Conservation (phyloP, 2,113 vertebrate species). For the Strix aluco region DNA sequence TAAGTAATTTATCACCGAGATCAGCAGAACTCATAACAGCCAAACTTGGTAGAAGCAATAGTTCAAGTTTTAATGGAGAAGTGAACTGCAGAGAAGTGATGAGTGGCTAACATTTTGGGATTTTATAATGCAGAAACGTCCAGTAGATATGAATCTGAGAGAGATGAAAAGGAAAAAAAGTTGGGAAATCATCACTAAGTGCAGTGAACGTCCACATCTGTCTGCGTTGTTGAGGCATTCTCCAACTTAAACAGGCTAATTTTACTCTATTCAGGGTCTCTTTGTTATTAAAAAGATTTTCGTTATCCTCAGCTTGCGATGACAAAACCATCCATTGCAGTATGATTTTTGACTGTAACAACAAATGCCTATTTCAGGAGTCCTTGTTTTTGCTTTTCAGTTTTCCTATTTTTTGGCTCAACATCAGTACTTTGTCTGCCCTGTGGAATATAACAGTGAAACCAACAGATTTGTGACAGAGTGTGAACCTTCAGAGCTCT, state of each 20-base stretch:
- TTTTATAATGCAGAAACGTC: not conserved
- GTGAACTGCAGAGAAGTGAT: not conserved
- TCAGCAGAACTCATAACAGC: not conserved
- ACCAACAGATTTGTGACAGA: conserved; percentile 89
- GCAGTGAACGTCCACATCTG: not conserved
- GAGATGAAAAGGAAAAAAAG: not conserved
- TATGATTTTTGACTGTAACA: not conserved
- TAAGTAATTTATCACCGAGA: not conserved
- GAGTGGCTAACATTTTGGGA: not conserved
- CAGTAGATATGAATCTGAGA: not conserved
- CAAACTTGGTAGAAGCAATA: not conserved
- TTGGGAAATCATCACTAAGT: not conserved
- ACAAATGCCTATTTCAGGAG: not conserved
- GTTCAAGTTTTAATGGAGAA: not conserved
- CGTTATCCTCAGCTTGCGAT: not conserved
- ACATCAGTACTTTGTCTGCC: conserved; percentile 94
- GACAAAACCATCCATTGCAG: not conserved
- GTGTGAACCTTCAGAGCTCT: conserved; percentile 90
- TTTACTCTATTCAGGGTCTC: not conserved
- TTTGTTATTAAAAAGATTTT: not conserved
- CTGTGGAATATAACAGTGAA: conserved; percentile 91
- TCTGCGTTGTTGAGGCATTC: not conserved
- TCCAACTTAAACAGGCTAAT: not conserved
- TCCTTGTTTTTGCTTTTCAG: conserved; percentile 72
- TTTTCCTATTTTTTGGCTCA: conserved; percentile 89